A percentile compares a stretch with the other conserved stretches of the same genome.
These are phyloP conservation scores for Panurus biarmicus DNA, from an alignment of 2,113 vertebrate genomes.

Conservation along the genomic window DNA sequence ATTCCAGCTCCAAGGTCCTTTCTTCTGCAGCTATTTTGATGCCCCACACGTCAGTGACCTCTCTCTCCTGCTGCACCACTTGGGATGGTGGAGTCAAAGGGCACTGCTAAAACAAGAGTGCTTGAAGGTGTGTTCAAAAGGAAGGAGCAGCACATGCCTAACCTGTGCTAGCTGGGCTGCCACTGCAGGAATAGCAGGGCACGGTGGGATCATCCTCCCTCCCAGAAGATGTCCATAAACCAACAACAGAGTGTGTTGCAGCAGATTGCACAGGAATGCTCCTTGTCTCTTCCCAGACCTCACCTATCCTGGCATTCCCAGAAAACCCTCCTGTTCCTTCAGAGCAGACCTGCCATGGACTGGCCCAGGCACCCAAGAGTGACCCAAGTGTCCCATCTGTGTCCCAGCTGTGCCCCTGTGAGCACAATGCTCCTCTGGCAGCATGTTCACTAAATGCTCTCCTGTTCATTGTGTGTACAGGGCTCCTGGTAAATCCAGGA, in stretches of 20 bases:
- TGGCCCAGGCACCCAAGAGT: not conserved
- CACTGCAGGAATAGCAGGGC: not conserved
- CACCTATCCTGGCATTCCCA: not conserved
- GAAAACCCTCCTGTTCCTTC: not conserved
- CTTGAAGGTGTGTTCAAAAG: not conserved
- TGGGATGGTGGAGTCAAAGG: not conserved
- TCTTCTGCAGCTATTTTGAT: not conserved
- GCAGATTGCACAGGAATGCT: not conserved
- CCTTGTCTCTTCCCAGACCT: not conserved
- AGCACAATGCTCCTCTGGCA: not conserved
- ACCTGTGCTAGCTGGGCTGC: not conserved
- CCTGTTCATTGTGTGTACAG: not conserved
- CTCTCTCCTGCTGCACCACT: not conserved
- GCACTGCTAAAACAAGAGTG: not conserved
- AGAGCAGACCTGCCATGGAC: not conserved
- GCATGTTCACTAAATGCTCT: fast-evolving
- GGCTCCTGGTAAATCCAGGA: not conserved
- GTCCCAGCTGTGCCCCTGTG: not conserved
- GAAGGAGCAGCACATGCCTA: not conserved
- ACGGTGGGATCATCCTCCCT: not conserved
- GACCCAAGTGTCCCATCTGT: not conserved
- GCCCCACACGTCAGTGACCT: not conserved
- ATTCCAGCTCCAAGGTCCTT: not conserved
- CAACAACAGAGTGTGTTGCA: not conserved
- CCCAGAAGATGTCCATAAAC: not conserved